phyloP scores from a whole-genome alignment of 2,888 invertebrate genomes.

The Tipula vernalis region DNA sequence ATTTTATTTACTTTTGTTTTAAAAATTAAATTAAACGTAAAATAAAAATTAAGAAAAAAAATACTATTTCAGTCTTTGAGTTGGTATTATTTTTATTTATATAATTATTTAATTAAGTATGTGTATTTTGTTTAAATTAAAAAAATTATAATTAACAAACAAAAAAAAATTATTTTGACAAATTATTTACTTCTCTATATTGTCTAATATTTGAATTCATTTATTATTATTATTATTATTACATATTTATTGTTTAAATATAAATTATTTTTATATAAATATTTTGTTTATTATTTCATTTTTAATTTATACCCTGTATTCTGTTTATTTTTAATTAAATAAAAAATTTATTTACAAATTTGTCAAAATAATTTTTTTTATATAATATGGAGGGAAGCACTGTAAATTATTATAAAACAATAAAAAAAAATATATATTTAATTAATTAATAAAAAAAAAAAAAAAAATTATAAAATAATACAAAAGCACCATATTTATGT shows the following conservation, averaged over 20 bases:
- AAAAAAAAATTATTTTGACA: not conserved
- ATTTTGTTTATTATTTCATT: not conserved
- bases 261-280: not conserved
- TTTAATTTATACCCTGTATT: conserved; percentile 5
- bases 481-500: not conserved
- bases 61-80: conserved; percentile 8
- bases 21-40: not conserved
- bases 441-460: not conserved
- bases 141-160: not conserved
- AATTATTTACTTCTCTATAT: not conserved
- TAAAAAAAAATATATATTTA: not conserved
- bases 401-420: not conserved
- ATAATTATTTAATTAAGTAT: not conserved
- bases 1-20: not conserved
- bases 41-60: not conserved
- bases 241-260: not conserved
- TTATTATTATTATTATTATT: conserved; percentile 1
- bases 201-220: conserved; percentile 7
- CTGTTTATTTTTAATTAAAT: not conserved
- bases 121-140: too few relatives aligned
- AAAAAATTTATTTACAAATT: not conserved
- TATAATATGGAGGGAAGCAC: conserved; percentile 5
- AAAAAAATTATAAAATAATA: conserved; percentile 6
- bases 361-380: conserved; percentile 5
- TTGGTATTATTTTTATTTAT: conserved; percentile 5